phyloP scores from a whole-genome alignment of 2,888 invertebrate genomes.

The Caenorhabditis uteleia region DNA sequence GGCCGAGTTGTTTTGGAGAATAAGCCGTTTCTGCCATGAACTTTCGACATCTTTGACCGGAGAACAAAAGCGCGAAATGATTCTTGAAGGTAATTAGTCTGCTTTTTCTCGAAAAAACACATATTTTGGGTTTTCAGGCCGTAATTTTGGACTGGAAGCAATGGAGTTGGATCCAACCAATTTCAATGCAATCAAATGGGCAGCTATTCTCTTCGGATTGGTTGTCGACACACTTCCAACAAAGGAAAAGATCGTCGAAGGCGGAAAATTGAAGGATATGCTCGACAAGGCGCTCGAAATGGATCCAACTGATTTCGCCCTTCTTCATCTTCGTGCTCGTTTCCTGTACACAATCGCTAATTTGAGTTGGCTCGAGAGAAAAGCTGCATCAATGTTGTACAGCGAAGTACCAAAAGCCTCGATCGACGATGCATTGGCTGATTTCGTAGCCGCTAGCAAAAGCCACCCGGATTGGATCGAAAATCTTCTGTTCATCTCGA shows the following conservation, averaged over 20 bases:
- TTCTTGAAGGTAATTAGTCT: slow-evolving; percentile 59
- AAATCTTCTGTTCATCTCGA: slow-evolving; percentile 71
- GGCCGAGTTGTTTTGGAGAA: slow-evolving; percentile 40
- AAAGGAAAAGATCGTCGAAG: slow-evolving; percentile 66
- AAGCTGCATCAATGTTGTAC: slow-evolving; percentile 49
- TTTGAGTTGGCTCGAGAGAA: slow-evolving; percentile 57
- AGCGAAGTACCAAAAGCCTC: slow-evolving; percentile 53
- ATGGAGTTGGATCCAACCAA: slow-evolving; percentile 37
- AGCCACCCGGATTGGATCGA: slow-evolving; percentile 72
- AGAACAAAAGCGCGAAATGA: slow-evolving; percentile 39
- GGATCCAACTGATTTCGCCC: slow-evolving; percentile 46
- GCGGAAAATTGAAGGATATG: slow-evolving; percentile 62
- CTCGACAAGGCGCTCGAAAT: slow-evolving; percentile 60
- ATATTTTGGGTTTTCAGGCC: slow-evolving; percentile 6
- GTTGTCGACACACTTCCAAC: slow-evolving; percentile 59
- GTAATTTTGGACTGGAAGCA: slow-evolving; percentile 32
- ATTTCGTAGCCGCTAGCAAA: slow-evolving; percentile 65
- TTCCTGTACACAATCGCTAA: slow-evolving; percentile 55
- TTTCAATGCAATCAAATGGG: slow-evolving; percentile 62
- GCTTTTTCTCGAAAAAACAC: not conserved
- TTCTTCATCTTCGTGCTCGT: slow-evolving; percentile 58
- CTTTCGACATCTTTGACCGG: slow-evolving; percentile 25
- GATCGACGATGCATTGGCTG: slow-evolving; percentile 55
- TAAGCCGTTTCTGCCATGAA: slow-evolving; percentile 43
- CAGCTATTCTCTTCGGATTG: slow-evolving; percentile 60